Percentiles rank a stretch among this genome's conserved stretches.
Conservation (phyloP, 2,888 invertebrate genomes). For the Perithous albicinctus region DNA sequence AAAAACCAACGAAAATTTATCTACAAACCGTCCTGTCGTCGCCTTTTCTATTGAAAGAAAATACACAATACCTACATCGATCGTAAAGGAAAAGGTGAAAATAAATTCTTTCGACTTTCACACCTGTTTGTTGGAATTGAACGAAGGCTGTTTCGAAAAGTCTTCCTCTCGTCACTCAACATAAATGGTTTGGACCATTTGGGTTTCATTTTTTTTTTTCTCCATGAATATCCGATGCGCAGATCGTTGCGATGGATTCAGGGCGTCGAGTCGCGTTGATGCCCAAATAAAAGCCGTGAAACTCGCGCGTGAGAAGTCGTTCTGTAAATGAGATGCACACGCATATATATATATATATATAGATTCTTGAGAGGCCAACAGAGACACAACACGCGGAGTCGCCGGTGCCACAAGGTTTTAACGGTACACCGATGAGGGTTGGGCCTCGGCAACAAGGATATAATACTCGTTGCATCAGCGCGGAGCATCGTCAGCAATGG, state of each 20-base stretch:
- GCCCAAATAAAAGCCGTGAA: conserved; percentile 41
- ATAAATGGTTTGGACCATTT: background rate
- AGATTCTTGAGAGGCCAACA: background rate
- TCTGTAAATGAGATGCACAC: conserved; percentile 21
- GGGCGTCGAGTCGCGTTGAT: conserved; percentile 26
- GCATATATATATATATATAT: background rate
- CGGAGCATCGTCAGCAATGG: conserved; percentile 34
- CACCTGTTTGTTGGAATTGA: conserved; percentile 11
- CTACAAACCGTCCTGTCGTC: conserved; percentile 17
- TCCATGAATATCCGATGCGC: conserved; percentile 21
- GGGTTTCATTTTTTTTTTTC: conserved; percentile 3
- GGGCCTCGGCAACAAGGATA: conserved; percentile 27
- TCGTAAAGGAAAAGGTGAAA: conserved; percentile 3
- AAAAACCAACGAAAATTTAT: conserved; percentile 18
- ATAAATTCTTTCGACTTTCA: conserved; percentile 22
- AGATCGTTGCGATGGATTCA: conserved; percentile 24
- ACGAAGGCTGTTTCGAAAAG: conserved; percentile 10
- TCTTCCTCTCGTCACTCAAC: conserved; percentile 5
- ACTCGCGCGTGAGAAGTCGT: conserved; percentile 22
- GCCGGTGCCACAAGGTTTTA: conserved; percentile 38
- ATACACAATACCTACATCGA: background rate
- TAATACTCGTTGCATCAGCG: conserved; percentile 57
- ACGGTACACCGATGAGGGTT: conserved; percentile 44
- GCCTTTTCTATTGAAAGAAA: background rate
- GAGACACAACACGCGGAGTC: background rate